Conservation (phyloP, 2,113 vertebrate species). For the Eclectus roratus region DNA sequence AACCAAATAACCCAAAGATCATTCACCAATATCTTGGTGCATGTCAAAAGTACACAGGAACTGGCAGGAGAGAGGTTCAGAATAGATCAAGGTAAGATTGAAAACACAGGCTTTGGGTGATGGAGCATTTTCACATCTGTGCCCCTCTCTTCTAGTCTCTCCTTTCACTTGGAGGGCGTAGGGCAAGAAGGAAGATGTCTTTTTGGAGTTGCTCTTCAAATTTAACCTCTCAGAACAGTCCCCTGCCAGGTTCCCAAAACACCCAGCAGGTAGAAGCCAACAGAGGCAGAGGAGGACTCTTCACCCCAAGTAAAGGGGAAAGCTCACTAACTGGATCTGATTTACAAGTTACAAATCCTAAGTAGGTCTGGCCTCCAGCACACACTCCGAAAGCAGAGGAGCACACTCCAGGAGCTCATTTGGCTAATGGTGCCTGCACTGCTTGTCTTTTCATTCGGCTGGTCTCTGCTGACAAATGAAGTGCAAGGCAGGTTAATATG, state of each 20-base stretch:
- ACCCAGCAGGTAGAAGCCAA: not conserved
- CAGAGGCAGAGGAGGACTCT: not conserved
- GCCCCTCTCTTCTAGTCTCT: not conserved
- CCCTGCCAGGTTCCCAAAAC: not conserved
- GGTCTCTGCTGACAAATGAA: not conserved
- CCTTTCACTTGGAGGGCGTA: not conserved
- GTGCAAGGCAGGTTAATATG: not conserved
- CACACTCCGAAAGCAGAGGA: not conserved
- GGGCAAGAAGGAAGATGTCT: not conserved
- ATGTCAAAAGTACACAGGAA: fast-evolving
- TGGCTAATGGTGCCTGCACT: not conserved
- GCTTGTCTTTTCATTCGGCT: not conserved
- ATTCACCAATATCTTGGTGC: not conserved
- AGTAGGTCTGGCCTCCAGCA: not conserved
- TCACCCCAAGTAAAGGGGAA: not conserved
- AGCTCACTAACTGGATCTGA: not conserved
- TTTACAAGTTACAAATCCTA: not conserved
- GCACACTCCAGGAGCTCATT: not conserved
- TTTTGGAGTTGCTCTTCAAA: not conserved
- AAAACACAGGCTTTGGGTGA: not conserved
- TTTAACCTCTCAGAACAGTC: not conserved
- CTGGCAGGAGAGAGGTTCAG: not conserved
- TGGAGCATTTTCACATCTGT: fast-evolving
- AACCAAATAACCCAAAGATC: not conserved
- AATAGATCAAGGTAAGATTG: not conserved